Conservation (phyloP, 2,888 invertebrate species). For the Phortica magna region DNA sequence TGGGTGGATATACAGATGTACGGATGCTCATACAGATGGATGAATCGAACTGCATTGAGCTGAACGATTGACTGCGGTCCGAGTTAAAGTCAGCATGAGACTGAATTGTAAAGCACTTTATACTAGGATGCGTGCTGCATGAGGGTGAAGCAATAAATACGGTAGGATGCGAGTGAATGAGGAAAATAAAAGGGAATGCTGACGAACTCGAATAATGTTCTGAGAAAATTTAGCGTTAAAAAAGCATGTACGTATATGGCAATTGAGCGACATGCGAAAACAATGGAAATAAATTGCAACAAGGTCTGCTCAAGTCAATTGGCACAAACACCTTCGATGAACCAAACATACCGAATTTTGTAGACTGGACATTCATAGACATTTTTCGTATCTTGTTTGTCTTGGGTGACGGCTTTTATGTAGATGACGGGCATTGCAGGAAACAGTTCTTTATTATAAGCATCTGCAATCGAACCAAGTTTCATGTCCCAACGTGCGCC, state of each 20-base stretch:
- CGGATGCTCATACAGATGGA: background rate
- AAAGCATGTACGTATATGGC: background rate
- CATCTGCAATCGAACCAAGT: constrained; percentile 88
- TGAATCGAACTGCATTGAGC: background rate
- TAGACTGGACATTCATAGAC: constrained; percentile 96
- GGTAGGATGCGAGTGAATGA: constrained; percentile 60
- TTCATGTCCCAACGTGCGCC: constrained; percentile 95
- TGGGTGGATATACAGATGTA: constrained; percentile 52
- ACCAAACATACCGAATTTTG: constrained; percentile 83
- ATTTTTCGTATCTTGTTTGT: constrained; percentile 92
- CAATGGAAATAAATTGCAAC: constrained; percentile 68
- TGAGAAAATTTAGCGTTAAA: constrained; percentile 47
- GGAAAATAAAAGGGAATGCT: constrained; percentile 73
- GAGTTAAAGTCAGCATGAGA: background rate
- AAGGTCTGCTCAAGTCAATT: constrained; percentile 44
- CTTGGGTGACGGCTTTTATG: constrained; percentile 91
- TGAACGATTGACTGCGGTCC: background rate
- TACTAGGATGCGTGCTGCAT: background rate
- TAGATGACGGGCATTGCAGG: constrained; percentile 94
- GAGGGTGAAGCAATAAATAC: background rate
- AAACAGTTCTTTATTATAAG: constrained; percentile 92
- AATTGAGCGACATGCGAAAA: constrained; percentile 50
- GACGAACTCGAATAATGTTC: constrained; percentile 62
- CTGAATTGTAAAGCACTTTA: background rate
- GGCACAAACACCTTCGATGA: background rate